Percentiles rank a stretch among this genome's conserved stretches.
Conservation (phyloP, 2,888 invertebrate species). For the Apeira syringaria region DNA sequence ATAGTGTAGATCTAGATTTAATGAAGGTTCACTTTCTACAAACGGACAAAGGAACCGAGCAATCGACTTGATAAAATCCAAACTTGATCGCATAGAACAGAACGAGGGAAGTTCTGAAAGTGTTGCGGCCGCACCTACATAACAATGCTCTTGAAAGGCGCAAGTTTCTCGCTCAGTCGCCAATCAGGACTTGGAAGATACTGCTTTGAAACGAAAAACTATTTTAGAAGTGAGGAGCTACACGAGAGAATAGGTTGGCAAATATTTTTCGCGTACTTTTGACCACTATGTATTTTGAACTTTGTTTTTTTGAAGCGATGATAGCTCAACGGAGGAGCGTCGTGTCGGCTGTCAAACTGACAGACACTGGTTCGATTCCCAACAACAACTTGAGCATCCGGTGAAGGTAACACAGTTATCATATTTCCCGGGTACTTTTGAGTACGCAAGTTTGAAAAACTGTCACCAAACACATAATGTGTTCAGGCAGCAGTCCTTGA, state of each 20-base stretch:
- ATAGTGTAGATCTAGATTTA: no score
- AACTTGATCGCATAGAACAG: conserved; percentile 15
- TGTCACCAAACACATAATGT: no score
- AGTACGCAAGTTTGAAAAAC: no score
- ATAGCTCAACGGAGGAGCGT: no score
- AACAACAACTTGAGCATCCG: no score
- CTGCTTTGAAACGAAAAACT: conserved; percentile 21
- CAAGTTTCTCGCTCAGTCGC: conserved; percentile 28
- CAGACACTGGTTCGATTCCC: no score
- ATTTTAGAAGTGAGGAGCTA: conserved; percentile 4
- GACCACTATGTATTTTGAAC: not conserved
- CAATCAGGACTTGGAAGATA: conserved; percentile 26
- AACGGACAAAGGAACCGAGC: not conserved
- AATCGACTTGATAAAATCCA: conserved; percentile 13
- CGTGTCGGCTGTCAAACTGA: no score
- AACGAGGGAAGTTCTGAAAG: conserved; percentile 25
- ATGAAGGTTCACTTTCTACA: no score
- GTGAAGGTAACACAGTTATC: no score
- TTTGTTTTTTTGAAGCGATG: no score
- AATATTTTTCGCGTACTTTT: not conserved
- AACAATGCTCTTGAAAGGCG: conserved; percentile 35
- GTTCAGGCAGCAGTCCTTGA: no score
- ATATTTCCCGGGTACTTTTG: no score
- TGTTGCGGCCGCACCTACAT: conserved; percentile 32
- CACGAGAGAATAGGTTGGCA: not conserved